These are phyloP conservation scores for Lithobates sylvaticus DNA, from an alignment of 2,797 vertebrate species.

Conservation along the genomic window DNA sequence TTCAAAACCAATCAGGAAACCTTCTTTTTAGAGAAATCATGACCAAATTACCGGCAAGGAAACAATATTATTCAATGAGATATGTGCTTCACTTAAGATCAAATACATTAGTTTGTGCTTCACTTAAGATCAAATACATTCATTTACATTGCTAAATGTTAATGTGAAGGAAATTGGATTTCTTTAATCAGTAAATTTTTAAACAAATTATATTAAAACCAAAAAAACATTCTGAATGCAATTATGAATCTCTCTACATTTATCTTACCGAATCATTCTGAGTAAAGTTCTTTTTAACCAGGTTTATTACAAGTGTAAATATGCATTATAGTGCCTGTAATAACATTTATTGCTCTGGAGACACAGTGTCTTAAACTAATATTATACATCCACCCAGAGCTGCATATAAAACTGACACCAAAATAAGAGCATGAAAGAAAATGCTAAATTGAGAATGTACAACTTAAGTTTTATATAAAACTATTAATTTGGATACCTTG, in stretches of 20 bases:
- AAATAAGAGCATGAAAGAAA: neutral
- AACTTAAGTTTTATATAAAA: neutral
- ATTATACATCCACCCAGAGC: neutral
- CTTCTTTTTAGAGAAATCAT: neutral
- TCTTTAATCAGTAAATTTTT: slow-evolving; percentile 6
- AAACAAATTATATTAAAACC: slow-evolving; percentile 34
- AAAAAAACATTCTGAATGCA: slow-evolving; percentile 24
- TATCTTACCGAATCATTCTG: slow-evolving; percentile 31
- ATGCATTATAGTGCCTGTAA: slow-evolving; percentile 37
- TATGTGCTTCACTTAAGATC: slow-evolving; percentile 28
- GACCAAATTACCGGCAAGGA: neutral
- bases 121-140: slow-evolving; percentile 11
- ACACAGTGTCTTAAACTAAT: slow-evolving; percentile 3
- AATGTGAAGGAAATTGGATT: slow-evolving; percentile 37
- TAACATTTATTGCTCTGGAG: slow-evolving; percentile 25
- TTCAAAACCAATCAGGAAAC: too few relatives aligned
- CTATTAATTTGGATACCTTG: neutral
- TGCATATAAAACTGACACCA: neutral
- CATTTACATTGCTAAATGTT: slow-evolving; percentile 32
- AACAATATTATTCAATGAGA: neutral
- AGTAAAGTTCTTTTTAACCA: slow-evolving; percentile 34
- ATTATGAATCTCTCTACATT: slow-evolving; percentile 35
- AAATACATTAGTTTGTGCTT: too few relatives aligned
- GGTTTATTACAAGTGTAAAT: slow-evolving; percentile 47
- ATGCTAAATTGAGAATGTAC: neutral